These are phyloP conservation scores for Simalia tracyae DNA, from an alignment of 2,797 vertebrate species.

Conservation along the genomic window DNA sequence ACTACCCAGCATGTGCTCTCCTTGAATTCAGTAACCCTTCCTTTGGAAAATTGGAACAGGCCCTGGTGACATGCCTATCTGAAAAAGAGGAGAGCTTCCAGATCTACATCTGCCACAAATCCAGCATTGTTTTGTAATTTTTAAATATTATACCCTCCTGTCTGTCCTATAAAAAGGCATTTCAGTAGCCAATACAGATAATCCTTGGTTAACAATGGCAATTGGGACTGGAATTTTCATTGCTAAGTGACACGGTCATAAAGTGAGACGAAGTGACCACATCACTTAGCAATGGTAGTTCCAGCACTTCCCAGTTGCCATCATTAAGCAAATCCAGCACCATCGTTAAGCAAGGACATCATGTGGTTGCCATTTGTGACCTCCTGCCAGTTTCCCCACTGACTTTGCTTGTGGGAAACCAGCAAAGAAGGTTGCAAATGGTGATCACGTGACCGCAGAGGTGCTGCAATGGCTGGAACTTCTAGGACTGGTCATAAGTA, in stretches of 20 bases:
- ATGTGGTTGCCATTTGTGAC: not conserved
- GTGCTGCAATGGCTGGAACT: not conserved
- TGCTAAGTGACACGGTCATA: not conserved
- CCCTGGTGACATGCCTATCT: not conserved
- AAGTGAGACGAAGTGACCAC: not conserved
- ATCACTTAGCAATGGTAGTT: not conserved
- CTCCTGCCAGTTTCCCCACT: not conserved
- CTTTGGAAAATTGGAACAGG: not conserved
- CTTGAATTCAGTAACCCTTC: not conserved
- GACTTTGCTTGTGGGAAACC: not conserved
- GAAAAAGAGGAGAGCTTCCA: not conserved
- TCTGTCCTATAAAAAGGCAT: not conserved
- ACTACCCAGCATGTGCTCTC: not conserved
- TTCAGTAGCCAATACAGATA: not conserved
- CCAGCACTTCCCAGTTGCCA: not conserved
- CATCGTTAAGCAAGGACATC: not conserved
- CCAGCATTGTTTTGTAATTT: not conserved
- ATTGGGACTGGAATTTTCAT: not conserved
- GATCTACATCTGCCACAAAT: not conserved
- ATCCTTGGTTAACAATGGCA: not conserved
- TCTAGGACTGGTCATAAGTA: not conserved
- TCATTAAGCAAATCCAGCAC: not conserved
- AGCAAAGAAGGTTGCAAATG: not conserved
- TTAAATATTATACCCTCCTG: not conserved
- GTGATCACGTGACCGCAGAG: not conserved